Conservation (phyloP, 2,888 invertebrate species). For the Pinctada fucata region DNA sequence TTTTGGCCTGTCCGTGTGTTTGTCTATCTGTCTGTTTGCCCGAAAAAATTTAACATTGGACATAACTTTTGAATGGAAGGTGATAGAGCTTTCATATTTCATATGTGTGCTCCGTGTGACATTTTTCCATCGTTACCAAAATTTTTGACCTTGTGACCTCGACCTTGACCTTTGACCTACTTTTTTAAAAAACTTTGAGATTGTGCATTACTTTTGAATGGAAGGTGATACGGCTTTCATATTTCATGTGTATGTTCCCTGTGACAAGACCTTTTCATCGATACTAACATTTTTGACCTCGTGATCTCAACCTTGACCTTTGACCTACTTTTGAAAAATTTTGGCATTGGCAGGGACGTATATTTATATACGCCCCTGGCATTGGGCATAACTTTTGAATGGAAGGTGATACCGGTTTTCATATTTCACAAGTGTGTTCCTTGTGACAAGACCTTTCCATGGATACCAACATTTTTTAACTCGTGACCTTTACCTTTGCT, state of each 20-base stretch:
- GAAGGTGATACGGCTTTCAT: neutral
- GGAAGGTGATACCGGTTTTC: neutral
- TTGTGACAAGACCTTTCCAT: neutral
- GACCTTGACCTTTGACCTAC: neutral
- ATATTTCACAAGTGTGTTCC: neutral
- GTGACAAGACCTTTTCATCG: neutral
- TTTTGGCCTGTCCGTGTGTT: too few relatives aligned
- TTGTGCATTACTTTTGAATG: neutral
- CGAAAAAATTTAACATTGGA: neutral
- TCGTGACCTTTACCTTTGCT: conserved; percentile 1
- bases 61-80: neutral
- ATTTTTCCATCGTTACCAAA: neutral
- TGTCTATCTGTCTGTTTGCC: too few relatives aligned
- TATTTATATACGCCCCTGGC: neutral
- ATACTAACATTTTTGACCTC: neutral
- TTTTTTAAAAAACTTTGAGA: neutral
- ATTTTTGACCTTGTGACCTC: neutral
- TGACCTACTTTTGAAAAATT: neutral
- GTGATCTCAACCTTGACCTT: neutral
- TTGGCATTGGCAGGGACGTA: neutral
- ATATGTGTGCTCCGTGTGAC: neutral
- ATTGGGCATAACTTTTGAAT: neutral
- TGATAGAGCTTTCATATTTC: neutral
- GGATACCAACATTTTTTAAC: conserved; percentile 18
- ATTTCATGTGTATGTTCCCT: neutral